phyloP scores from a whole-genome alignment of 2,797 vertebrate genomes.

The Natrix natrix region DNA sequence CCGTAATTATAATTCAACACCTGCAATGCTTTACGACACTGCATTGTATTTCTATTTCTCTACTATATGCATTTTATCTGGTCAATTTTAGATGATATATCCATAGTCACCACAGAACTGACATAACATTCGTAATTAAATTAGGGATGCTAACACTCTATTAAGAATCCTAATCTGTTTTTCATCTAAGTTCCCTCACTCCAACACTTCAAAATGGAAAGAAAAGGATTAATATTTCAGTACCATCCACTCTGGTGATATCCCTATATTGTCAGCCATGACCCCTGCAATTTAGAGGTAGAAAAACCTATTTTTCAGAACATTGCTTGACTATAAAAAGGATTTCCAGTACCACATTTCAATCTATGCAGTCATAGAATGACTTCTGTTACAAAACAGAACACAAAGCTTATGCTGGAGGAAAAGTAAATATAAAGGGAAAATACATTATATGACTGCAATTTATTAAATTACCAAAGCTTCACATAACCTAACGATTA shows the following conservation, averaged over 20 bases:
- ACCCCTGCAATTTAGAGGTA: not conserved
- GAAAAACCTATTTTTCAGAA: not conserved
- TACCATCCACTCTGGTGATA: not conserved
- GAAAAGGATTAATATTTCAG: not conserved
- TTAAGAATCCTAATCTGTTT: not conserved
- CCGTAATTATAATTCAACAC: not conserved
- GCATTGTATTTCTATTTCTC: not conserved
- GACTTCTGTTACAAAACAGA: not conserved
- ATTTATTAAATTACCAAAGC: not conserved
- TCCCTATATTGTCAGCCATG: not conserved
- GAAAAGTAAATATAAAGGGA: not conserved
- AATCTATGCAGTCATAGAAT: not conserved
- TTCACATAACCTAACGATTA: not conserved
- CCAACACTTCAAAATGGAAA: not conserved
- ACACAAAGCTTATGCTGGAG: not conserved
- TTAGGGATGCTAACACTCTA: not conserved
- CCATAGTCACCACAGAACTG: not conserved
- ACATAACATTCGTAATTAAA: not conserved
- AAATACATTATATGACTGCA: not conserved
- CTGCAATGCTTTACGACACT: slow-evolving; percentile 5
- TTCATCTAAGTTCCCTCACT: not conserved
- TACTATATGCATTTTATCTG: not conserved
- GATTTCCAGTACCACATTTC: not conserved
- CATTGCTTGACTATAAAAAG: not conserved
- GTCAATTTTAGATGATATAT: not conserved